These are phyloP conservation scores for Neopelma chrysocephalum DNA, from an alignment of 2,797 vertebrate genomes.

Conservation along the genomic window DNA sequence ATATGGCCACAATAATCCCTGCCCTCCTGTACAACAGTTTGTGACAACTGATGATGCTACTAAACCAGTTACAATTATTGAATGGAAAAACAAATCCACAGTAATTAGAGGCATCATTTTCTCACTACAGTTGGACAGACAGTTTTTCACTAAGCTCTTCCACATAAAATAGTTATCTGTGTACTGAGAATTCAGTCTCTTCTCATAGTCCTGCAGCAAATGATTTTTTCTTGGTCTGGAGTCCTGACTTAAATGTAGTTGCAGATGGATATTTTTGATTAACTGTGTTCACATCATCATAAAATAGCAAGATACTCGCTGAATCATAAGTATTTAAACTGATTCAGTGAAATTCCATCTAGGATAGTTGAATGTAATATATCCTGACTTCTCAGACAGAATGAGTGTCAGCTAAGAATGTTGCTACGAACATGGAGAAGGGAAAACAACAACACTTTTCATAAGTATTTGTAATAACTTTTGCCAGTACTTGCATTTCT, in stretches of 20 bases:
- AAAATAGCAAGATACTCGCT: not conserved
- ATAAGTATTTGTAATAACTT: not conserved
- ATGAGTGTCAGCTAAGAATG: not conserved
- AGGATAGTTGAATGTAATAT: not conserved
- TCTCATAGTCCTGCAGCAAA: not conserved
- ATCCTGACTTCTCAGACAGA: not conserved
- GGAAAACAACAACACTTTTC: not conserved
- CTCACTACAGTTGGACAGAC: not conserved
- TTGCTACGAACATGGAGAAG: not conserved
- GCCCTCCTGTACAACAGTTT: not conserved
- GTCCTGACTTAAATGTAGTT: not conserved
- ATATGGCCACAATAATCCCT: not conserved
- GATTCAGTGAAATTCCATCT: not conserved
- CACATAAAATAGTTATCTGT: not conserved
- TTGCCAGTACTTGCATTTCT: not conserved
- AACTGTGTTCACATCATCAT: not conserved
- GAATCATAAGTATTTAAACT: not conserved
- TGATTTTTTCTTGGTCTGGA: not conserved
- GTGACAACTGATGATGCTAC: not conserved
- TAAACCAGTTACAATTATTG: not conserved
- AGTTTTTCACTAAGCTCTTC: not conserved
- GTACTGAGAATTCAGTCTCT: not conserved
- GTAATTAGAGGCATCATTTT: not conserved
- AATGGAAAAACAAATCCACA: fast-evolving
- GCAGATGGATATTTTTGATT: not conserved